phyloP scores from a whole-genome alignment of 2,113 vertebrate species.

The Propithecus coquereli region DNA sequence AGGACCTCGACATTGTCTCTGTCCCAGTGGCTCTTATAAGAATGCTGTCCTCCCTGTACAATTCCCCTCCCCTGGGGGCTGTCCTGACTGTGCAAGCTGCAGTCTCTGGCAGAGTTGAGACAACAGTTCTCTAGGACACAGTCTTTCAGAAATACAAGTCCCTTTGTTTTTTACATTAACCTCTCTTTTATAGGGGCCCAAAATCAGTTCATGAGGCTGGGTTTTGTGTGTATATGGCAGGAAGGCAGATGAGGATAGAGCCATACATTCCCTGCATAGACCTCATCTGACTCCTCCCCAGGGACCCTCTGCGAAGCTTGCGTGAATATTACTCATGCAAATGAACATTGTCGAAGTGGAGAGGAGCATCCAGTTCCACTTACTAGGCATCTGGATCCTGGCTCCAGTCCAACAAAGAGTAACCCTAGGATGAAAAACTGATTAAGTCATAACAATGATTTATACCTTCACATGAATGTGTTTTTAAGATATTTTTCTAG shows the following conservation, averaged over 20 bases:
- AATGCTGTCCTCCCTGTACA: background rate
- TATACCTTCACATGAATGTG: background rate
- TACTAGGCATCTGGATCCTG: background rate
- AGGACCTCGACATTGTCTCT: background rate
- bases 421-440: background rate
- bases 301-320: background rate
- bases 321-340: background rate
- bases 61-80: background rate
- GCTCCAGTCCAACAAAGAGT: background rate
- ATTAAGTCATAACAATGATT: background rate
- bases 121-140: background rate
- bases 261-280: background rate
- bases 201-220: background rate
- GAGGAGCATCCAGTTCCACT: background rate
- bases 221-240: background rate
- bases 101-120: background rate
- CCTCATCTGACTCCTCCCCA: background rate
- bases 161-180: background rate
- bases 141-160: background rate
- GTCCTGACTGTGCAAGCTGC: background rate
- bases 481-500: slow-evolving; percentile 14
- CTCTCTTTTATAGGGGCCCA: background rate
- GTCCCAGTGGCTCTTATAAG: background rate
- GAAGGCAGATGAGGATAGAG: background rate
- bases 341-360: background rate